A percentile compares a stretch with the other conserved stretches of the same genome.
Conservation (phyloP, 2,888 invertebrate genomes). For the Eustalomyia histrio region DNA sequence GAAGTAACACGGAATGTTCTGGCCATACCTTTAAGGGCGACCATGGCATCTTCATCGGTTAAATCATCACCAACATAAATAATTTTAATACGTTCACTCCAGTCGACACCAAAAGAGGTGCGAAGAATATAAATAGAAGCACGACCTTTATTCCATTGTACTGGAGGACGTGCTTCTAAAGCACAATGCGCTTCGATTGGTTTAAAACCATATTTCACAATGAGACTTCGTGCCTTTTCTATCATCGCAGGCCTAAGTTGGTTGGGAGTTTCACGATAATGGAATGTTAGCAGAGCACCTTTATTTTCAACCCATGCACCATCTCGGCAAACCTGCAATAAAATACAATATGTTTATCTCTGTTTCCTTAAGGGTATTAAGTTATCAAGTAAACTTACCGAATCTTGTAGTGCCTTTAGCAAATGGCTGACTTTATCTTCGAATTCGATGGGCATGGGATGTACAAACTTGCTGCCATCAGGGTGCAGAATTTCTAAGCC, state of each 20-base stretch:
- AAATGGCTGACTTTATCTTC: constrained; percentile 89
- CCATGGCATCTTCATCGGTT: constrained; percentile 95
- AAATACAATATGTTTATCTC: not conserved
- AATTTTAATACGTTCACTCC: constrained; percentile 93
- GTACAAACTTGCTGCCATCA: constrained; percentile 93
- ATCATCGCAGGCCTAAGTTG: constrained; percentile 85
- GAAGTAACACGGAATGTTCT: constrained; percentile 94
- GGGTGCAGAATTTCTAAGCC: constrained; percentile 93
- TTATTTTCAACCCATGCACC: constrained; percentile 97
- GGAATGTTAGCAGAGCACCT: constrained; percentile 91
- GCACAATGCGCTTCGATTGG: constrained; percentile 91
- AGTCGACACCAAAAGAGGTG: constrained; percentile 94
- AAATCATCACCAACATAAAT: constrained; percentile 94
- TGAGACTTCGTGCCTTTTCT: constrained; percentile 86
- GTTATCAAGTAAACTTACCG: constrained; percentile 79
- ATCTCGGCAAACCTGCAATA: constrained; percentile 86
- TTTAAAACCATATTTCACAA: constrained; percentile 88
- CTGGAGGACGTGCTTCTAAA: constrained; percentile 93
- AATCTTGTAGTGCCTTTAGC: constrained; percentile 89
- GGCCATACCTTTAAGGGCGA: constrained; percentile 95
- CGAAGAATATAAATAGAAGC: constrained; percentile 94
- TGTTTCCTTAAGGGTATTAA: no score
- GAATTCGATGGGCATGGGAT: constrained; percentile 92
- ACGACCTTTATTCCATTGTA: constrained; percentile 93
- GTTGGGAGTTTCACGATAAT: constrained; percentile 90